phyloP scores from a whole-genome alignment of 1,140 invertebrate genomes.

The Onthophagus taurus region DNA sequence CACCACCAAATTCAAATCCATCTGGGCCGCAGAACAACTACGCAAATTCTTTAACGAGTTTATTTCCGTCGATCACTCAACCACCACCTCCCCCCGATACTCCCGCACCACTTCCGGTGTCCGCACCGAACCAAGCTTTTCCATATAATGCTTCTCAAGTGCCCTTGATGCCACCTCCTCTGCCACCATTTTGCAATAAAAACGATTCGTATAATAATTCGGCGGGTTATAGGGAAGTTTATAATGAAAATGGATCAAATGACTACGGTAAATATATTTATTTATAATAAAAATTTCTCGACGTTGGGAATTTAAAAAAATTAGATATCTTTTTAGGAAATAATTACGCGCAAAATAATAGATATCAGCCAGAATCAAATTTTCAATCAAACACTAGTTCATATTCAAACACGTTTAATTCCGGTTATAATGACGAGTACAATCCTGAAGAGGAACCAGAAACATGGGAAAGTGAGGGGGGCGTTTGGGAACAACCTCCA shows the following conservation, averaged over 20 bases:
- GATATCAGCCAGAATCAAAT: too few species aligned
- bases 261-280: too few species aligned
- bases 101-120: slow-evolving; percentile 19
- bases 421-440: slow-evolving; percentile 22
- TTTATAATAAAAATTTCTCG: too few species aligned
- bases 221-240: neutral
- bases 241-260: too few species aligned
- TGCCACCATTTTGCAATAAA: slow-evolving; percentile 43
- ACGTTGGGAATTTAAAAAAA: too few species aligned
- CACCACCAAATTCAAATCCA: slow-evolving; percentile 12
- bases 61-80: slow-evolving; percentile 20
- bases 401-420: too few species aligned
- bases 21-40: slow-evolving; percentile 15
- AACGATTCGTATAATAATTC: slow-evolving; percentile 12
- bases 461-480: slow-evolving; percentile 26
- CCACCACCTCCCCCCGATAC: slow-evolving; percentile 20
- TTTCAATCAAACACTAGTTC: too few species aligned
- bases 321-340: too few species aligned
- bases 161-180: slow-evolving; percentile 46
- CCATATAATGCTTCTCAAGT: slow-evolving; percentile 8
- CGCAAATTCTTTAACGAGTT: slow-evolving; percentile 11
- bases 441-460: slow-evolving; percentile 30
- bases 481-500: slow-evolving; percentile 23
- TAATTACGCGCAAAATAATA: too few species aligned
- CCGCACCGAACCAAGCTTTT: slow-evolving; percentile 17